Conservation (phyloP, 2,888 invertebrate species). For the Tetropium fuscum region DNA sequence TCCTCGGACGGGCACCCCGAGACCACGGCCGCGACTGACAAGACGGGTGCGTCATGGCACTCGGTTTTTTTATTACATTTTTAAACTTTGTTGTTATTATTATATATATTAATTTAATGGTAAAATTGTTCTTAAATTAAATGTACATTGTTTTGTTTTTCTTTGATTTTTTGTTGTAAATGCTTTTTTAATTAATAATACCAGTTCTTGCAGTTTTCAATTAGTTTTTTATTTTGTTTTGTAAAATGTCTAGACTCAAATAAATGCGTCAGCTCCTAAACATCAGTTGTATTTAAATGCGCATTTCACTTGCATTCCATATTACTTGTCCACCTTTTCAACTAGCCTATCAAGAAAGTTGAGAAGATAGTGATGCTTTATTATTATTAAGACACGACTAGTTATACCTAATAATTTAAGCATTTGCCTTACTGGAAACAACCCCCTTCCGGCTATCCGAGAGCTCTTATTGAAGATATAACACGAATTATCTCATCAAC, state of each 20-base stretch:
- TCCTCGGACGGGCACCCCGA: slow-evolving; percentile 53
- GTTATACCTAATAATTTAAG: no score
- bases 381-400: no score
- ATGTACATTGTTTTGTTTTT: slow-evolving; percentile 83
- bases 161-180: slow-evolving; percentile 81
- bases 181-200: slow-evolving; percentile 80
- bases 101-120: slow-evolving; percentile 76
- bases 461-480: no score
- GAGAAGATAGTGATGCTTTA: no score
- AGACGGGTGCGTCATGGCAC: slow-evolving; percentile 39
- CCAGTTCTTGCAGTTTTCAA: slow-evolving; percentile 78
- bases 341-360: no score
- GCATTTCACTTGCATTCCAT: no score
- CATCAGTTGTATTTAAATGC: slow-evolving; percentile 7
- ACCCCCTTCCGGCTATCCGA: no score
- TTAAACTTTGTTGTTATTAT: slow-evolving; percentile 75
- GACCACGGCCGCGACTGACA: slow-evolving; percentile 33
- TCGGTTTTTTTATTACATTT: slow-evolving; percentile 66
- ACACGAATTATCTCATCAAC: no score
- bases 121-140: slow-evolving; percentile 81
- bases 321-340: no score
- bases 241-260: slow-evolving; percentile 26
- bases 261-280: slow-evolving; percentile 10
- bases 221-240: slow-evolving; percentile 59
- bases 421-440: no score